phyloP scores from a whole-genome alignment of 2,888 invertebrate genomes.

The Habroteleia sp. region DNA sequence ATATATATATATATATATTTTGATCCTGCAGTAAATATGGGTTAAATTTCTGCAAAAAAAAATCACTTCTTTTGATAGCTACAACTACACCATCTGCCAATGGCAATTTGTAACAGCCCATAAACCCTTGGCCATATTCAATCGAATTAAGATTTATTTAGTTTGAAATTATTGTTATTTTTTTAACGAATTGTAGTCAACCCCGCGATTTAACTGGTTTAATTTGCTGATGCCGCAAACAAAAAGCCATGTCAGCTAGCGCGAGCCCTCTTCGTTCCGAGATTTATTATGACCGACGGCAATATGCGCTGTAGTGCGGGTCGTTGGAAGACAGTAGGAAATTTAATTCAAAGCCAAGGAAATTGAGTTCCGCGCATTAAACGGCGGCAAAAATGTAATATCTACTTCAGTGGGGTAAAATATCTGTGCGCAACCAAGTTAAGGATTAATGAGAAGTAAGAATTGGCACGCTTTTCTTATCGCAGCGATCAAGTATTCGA shows the following conservation, averaged over 20 bases:
- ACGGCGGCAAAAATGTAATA: constrained; percentile 41
- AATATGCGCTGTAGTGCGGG: constrained; percentile 31
- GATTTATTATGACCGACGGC: constrained; percentile 63
- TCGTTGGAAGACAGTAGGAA: constrained; percentile 35
- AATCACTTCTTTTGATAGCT: too few relatives aligned
- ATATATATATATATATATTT: too few relatives aligned
- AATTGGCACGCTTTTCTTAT: constrained; percentile 33
- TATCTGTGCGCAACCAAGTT: constrained; percentile 2
- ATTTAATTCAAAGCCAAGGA: constrained; percentile 62
- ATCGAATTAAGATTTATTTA: too few relatives aligned
- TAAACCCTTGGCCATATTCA: too few relatives aligned
- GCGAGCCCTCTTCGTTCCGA: constrained; percentile 30
- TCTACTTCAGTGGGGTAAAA: constrained; percentile 31
- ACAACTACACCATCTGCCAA: too few relatives aligned
- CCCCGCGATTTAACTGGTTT: constrained; percentile 40
- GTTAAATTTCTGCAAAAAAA: too few relatives aligned
- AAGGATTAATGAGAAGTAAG: constrained; percentile 20
- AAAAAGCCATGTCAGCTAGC: constrained; percentile 60
- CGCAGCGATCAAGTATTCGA: constrained; percentile 9
- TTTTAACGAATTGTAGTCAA: not conserved
- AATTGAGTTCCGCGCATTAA: constrained; percentile 49
- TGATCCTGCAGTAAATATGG: too few relatives aligned
- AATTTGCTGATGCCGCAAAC: constrained; percentile 51
- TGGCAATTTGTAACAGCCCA: too few relatives aligned
- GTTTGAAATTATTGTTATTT: too few relatives aligned